Evolutionary conservation across 2,797 vertebrate genomes (phyloP).

Genomic region (Amblyraja radiata): DNA sequence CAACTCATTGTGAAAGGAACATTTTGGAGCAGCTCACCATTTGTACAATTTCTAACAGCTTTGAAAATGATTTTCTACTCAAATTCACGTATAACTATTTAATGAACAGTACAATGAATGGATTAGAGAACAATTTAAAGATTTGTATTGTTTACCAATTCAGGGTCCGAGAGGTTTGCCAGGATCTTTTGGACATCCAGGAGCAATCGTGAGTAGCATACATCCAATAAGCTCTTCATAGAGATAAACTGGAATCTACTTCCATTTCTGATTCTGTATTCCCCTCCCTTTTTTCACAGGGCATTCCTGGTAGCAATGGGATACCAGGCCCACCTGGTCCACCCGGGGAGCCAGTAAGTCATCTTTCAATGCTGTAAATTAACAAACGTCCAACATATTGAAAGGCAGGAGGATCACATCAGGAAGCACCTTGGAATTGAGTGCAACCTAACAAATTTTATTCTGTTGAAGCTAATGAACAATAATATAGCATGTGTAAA

Average conservation of each 20-base stretch:
- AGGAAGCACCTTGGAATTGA: background rate
- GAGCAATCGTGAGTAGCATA: constrained; percentile 55
- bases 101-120: background rate
- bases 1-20: background rate
- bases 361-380: background rate
- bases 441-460: background rate
- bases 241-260: constrained; percentile 47
- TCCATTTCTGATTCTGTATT: background rate
- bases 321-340: constrained; percentile 80
- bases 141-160: constrained; percentile 24
- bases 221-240: background rate
- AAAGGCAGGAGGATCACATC: background rate
- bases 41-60: background rate
- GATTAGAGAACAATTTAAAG: too few species aligned
- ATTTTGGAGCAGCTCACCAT: background rate
- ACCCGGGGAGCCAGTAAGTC: constrained; percentile 88
- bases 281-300: constrained; percentile 62
- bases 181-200: constrained; percentile 69
- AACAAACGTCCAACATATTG: background rate
- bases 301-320: constrained; percentile 78
- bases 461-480: background rate
- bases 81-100: background rate
- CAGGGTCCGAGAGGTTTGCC: constrained; percentile 78
- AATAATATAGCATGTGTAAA: too few species aligned
- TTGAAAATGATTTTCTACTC: background rate